Base-by-base conservation (phyloP, 2,888 invertebrate species). In the Harpalus rufipes region DNA sequence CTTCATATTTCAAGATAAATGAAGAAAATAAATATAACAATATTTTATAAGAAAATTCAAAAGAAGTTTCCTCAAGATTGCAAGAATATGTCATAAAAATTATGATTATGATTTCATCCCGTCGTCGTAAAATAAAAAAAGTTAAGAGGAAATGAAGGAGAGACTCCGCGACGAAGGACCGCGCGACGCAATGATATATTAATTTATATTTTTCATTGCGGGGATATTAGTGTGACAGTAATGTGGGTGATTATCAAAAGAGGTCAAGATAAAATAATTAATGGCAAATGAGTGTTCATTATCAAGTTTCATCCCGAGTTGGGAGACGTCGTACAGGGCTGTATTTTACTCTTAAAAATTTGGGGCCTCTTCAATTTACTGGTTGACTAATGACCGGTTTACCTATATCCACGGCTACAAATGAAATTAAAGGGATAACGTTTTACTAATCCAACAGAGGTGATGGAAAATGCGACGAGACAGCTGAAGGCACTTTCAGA, bases 151-250 rank as follows among this genome's bases (percentile, higher is more conserved):
- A 74, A 74, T 68, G 32, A 68, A 68, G 68, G 16, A 39, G 14
- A 39, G 25, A 21, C 32, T 32, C 5, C 6, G 32, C 32, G 32
- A 59, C 1, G 25, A 1, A 25, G 59, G 14, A 59, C 3, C 7
- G 32, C 32, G 72, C 18, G 44, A 44, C 14, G 44, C 72, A 74
- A 74, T 74, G 72, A 74, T 74, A 74, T 44, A 74, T 74, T 74
- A 74, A 74, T 74, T 74, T 74, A 74, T 74, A 74, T 74, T 74
- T 74, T 74, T 74, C 72, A 74, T 74, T 44, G 44, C 72, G 16
- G 14, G 41, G 41, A 44, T 44, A 74, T 44, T 41, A 44, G 10
- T 44, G 44, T 41, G 44, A 74, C 72, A 44, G 41, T 74, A 74
- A 74, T 74, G 72, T 44, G 41, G 72, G 72, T 44, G 72, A 74